Evolutionary conservation across 2,797 vertebrate genomes (phyloP), one percentile per base, ranked within the genome.

Genomic region (Triplophysa yarkandensis): DNA sequence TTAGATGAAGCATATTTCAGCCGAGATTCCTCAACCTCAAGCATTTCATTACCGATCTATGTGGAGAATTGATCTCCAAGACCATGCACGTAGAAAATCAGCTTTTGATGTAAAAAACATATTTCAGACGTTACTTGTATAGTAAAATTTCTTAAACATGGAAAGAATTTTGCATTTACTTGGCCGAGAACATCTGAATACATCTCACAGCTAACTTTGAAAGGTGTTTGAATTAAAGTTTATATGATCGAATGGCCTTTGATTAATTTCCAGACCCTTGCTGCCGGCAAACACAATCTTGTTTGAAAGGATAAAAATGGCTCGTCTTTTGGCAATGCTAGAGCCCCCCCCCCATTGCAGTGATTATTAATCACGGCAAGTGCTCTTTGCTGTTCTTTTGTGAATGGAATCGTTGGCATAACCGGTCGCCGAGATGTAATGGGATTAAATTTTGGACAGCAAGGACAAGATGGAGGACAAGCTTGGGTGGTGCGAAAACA

Each of bases 281-380:
- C 32, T 76, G 68, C 43, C 55, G 71, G 48, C 41, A 14, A 62
- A 71, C 66, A 70, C 83, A 46, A 19, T 39, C 55, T 39, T 64
- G 55, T 28, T 64, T 39, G 39, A 25, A 71, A 66, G 62, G 66
- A 78, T 85, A 84, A 87, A 90, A 91, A 85, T 87, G 87, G 86
- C 89, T 88, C 87, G 87, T 83, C 85, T 86, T 84, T 85, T 84
- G 85, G 86, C 86, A 80, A 77, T 80, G 82, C 43, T 41, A n/a
- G 60, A 52, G 73, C 23, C 36, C 55, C 64, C 8, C 55, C 50
- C 52, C 64, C 23, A 60, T 41, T 68, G 64, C 54, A 43, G 84
- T 89, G 87, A 90, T 90, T 90, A 88, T 91, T 91, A 87, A 93
- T 93, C 88, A 92, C 83, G 74, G 68, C 87, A 86, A 93, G 91